These are phyloP conservation scores for Ostrea edulis DNA, from an alignment of 1,140 invertebrate genomes.

Conservation along the genomic window DNA sequence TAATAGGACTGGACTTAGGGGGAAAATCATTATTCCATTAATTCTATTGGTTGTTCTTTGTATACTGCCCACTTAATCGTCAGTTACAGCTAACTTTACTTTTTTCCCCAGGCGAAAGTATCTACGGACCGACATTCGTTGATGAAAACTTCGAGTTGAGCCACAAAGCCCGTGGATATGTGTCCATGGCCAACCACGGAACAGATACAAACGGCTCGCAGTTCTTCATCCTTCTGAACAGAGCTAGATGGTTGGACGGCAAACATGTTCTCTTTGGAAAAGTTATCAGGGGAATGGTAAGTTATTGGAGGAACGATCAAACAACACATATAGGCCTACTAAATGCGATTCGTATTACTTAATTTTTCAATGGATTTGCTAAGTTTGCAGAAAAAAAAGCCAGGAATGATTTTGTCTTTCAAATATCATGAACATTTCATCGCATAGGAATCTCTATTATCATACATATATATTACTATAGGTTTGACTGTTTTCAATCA, in stretches of 20 bases:
- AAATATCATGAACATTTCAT: no score
- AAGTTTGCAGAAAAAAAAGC: no score
- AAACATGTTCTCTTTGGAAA: conserved; percentile 97
- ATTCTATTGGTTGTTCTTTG: no score
- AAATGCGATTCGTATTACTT: no score
- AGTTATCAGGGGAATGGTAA: conserved; percentile 81
- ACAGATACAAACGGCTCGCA: conserved; percentile 78
- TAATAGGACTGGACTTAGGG: no score
- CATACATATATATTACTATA: neutral
- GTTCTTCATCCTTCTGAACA: conserved; percentile 89
- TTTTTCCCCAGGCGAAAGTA: conserved; percentile 87
- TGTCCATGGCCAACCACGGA: conserved; percentile 78
- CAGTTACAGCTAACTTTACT: no score
- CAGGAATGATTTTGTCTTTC: no score
- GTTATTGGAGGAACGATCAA: conserved; percentile 42
- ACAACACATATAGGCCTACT: no score
- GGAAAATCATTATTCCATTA: no score
- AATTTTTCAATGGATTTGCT: no score
- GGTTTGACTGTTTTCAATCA: neutral
- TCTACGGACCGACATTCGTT: conserved; percentile 92
- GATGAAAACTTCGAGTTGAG: conserved; percentile 76
- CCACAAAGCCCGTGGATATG: conserved; percentile 70
- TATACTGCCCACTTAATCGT: no score
- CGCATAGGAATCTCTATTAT: no score
- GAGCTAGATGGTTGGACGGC: conserved; percentile 94